Evolutionary conservation across 2,888 invertebrate species (phyloP), one percentile per base, ranked within the genome.

Genomic region (Rhingia rostrata): DNA sequence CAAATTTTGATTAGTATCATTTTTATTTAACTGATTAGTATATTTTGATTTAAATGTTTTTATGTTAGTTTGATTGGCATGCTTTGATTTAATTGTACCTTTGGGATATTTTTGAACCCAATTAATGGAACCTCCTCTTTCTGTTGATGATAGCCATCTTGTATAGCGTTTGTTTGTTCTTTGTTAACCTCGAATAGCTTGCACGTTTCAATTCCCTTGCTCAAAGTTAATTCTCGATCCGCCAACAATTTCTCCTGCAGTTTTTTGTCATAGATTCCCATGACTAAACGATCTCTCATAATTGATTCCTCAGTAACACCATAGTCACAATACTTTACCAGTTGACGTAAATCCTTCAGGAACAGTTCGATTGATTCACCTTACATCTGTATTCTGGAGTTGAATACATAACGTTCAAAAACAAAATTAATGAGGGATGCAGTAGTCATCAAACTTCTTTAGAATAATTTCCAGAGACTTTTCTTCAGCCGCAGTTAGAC

Each of bases 111-210:
- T 58, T 32, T 66, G 66, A 32, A 66, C 39, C 12, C 35, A 54
- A 33, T 75, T 66, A 4, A 75, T 47, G 12, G 32, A 49, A 56
- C 41, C 49, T 6, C 49, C 30, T 6, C 5, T 49, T 3, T 49
- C 49, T 6, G 30, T 30, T 12, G 12, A 56, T 47, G 41, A 45
- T 35, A 37, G 22, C 30, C 66, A 33, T 51, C 63, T 45, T 73
- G 63, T 43, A 73, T 43, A 7, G 67, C 49, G 22, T 75, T n/a
- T n/a, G n/a, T n/a, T n/a, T n/a, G n/a, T n/a, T n/a, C n/a, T n/a
- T n/a, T n/a, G n/a, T 54, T 66, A 43, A 77, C 77, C 35, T 75
- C 75, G 35, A 60, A 67, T 53, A 78, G 47, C 69, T 70, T 78
- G 43, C 58, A 78, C 51, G 58, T 58, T 39, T 69, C 69, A 0